Percentiles rank a stretch among this genome's conserved stretches.
These are phyloP conservation scores for Cyprinodon diabolis DNA, from an alignment of 2,797 vertebrate species.

Conservation along the genomic window DNA sequence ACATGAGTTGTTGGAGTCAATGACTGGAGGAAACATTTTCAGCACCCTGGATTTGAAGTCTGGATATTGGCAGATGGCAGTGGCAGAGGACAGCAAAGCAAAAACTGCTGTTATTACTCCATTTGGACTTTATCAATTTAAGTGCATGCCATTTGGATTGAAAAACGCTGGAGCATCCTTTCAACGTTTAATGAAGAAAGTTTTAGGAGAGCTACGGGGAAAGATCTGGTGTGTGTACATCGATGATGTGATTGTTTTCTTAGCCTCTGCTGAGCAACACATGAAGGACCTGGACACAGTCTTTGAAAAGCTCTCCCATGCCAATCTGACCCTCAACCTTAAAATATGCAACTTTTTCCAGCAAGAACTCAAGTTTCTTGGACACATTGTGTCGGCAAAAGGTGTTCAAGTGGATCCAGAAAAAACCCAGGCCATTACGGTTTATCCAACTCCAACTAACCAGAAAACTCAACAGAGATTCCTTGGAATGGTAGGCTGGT, in stretches of 20 bases:
- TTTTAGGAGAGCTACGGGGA: not conserved
- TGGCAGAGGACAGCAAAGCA: not conserved
- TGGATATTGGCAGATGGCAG: not conserved
- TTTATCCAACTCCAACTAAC: not conserved
- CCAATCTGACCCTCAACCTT: not conserved
- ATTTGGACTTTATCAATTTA: not conserved
- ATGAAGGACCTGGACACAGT: not conserved
- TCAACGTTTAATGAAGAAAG: not conserved
- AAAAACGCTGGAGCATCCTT: not conserved
- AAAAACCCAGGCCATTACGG: not conserved
- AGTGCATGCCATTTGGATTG: not conserved
- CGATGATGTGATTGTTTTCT: not conserved
- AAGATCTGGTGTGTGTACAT: not conserved
- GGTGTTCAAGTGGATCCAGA: not conserved
- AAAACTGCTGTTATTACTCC: not conserved
- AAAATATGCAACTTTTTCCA: not conserved
- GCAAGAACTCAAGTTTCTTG: not conserved
- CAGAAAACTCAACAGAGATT: not conserved
- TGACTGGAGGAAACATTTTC: not conserved
- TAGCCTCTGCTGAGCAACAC: not conserved
- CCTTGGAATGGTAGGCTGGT: not conserved
- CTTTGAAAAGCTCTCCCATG: not conserved
- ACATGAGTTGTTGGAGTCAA: not conserved
- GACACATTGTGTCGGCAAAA: not conserved
- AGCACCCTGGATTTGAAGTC: not conserved